Conservation (phyloP, 2,797 vertebrate species). For the Sebastiscus albofasciatus region DNA sequence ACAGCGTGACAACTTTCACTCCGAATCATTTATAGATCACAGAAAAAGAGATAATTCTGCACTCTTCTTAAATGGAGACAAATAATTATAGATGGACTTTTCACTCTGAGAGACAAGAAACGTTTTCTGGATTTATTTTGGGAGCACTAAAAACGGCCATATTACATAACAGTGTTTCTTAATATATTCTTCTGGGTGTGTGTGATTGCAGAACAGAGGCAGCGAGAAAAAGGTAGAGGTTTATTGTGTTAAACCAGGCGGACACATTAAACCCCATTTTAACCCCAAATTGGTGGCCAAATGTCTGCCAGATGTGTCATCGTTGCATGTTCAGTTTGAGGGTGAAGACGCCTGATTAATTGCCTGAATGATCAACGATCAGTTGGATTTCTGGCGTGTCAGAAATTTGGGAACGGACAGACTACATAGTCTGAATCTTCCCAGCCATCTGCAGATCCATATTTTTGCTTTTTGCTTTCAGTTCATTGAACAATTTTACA, state of each 20-base stretch:
- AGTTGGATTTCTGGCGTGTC: neutral
- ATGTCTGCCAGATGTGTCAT: neutral
- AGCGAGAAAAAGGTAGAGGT: neutral
- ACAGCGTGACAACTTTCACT: neutral
- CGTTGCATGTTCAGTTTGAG: neutral
- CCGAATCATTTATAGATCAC: neutral
- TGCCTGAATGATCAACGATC: neutral
- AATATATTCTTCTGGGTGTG: neutral
- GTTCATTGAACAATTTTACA: neutral
- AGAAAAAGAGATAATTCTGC: neutral
- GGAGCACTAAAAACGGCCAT: neutral
- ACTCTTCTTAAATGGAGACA: neutral
- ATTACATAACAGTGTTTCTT: neutral
- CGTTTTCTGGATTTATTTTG: neutral
- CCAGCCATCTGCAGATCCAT: neutral
- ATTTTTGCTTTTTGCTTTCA: neutral
- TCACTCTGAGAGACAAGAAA: neutral
- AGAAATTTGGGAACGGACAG: neutral
- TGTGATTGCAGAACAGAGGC: neutral
- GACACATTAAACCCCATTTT: neutral
- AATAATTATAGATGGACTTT: neutral
- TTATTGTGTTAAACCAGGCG: neutral
- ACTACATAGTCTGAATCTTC: neutral
- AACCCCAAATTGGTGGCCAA: neutral
- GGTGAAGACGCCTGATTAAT: neutral